These are phyloP conservation scores for Habropoda laboriosa DNA, from an alignment of 1,140 invertebrate species.

Conservation along the genomic window DNA sequence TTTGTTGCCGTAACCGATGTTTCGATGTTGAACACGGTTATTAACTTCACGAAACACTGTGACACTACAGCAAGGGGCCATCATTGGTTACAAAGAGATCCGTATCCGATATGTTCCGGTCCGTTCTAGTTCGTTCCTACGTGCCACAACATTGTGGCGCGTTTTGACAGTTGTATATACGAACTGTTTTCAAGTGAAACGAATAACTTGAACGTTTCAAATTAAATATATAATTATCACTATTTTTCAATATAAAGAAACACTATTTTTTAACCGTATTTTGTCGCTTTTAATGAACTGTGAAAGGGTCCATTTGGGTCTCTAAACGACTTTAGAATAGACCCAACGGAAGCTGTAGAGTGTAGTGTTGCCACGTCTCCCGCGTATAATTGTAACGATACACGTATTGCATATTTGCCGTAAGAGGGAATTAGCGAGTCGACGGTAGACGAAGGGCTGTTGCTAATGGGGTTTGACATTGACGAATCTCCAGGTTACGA, in stretches of 20 bases:
- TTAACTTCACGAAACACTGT: not conserved
- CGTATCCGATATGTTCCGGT: not conserved
- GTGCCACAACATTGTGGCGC: not conserved
- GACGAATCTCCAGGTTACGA: slow-evolving; percentile 75
- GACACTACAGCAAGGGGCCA: not conserved
- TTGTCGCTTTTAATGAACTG: no score
- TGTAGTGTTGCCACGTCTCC: no score
- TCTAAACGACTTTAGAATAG: not conserved
- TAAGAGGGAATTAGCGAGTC: slow-evolving; percentile 68
- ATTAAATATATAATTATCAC: no score
- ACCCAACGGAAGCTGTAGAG: not conserved
- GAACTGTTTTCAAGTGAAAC: no score
- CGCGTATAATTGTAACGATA: not conserved
- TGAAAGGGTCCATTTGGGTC: no score
- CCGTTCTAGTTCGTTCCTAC: not conserved
- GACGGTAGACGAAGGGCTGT: slow-evolving; percentile 63
- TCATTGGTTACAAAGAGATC: not conserved
- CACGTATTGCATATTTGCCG: slow-evolving; percentile 1
- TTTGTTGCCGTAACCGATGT: not conserved
- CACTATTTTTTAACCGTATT: no score
- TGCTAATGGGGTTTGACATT: slow-evolving; percentile 76
- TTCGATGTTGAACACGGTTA: not conserved
- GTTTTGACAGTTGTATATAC: not conserved
- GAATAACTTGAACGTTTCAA: no score
- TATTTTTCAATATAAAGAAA: no score